Conservation (phyloP, 2,888 invertebrate genomes). For the Ptilodon capucinus region DNA sequence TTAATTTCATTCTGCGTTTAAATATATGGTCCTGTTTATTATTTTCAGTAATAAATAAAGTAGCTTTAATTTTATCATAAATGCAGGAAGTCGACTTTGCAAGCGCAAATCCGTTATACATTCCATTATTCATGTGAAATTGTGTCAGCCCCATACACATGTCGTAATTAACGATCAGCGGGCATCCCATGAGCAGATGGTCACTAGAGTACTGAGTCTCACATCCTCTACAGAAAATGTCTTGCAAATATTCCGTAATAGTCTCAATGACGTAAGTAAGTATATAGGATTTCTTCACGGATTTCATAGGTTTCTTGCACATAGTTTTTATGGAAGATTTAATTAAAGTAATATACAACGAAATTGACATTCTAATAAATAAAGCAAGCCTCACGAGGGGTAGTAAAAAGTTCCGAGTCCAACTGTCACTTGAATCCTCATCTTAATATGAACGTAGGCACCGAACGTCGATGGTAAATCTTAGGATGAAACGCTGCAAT, state of each 20-base stretch:
- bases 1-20: too few relatives aligned
- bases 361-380: too few relatives aligned
- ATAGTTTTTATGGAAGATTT: too few relatives aligned
- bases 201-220: not conserved
- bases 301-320: too few relatives aligned
- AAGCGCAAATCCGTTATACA: conserved; percentile 13
- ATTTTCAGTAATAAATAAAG: not conserved
- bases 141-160: conserved; percentile 19
- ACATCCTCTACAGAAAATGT: not conserved
- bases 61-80: not conserved
- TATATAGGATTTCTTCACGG: too few relatives aligned
- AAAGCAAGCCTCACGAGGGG: too few relatives aligned
- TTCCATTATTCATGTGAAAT: conserved; percentile 27
- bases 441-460: not conserved
- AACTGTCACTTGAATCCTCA: too few relatives aligned
- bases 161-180: conserved; percentile 28
- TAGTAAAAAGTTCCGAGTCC: too few relatives aligned
- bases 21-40: not conserved
- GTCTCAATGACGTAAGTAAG: too few relatives aligned
- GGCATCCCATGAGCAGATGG: conserved; percentile 8
- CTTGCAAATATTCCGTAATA: too few relatives aligned
- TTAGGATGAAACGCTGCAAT: not conserved
- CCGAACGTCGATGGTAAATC: not conserved
- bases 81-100: conserved; percentile 4
- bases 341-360: too few relatives aligned